Evolutionary conservation across 1,140 invertebrate species (phyloP), one percentile per base, ranked within the genome.

Genomic region (Physella acuta): DNA sequence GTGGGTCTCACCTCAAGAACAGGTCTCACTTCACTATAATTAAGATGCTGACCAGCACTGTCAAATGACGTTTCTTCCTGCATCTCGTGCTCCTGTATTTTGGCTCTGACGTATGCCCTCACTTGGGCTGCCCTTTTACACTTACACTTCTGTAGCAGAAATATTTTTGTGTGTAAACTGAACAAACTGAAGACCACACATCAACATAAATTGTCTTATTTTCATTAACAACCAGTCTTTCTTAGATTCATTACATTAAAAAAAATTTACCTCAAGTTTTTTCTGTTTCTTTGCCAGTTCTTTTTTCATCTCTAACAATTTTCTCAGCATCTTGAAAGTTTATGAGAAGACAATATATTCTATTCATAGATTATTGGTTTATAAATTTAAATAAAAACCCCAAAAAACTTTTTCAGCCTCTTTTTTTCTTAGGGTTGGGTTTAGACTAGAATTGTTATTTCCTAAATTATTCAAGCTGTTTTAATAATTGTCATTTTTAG

Each of bases 271-370:
- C 33, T 60, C 58, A 2, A 60, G 33, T 60, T 60, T 60, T 33
- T 36, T 60, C n/a, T 60, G 58, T 33, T 60, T 60, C 24, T 11
- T 34, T 31, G 4, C 24, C 11, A 36, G 3, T 36, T 60, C 58
- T 33, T 60, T 60, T 36, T 60, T 60, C 34, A 60, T 8, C 37
- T 60, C 58, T 20, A n/a, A 36, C 20, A 36, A 5, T 37, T 37
- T 60, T 11, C 37, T 5, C 24, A 36, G 34, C 31, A 60, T 60
- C 58, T 60, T 8, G 8, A 44, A 44, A 44, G n/a, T n/a, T n/a
- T n/a, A n/a, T n/a, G n/a, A n/a, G n/a, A n/a, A n/a, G n/a, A n/a
- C n/a, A n/a, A n/a, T n/a, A n/a, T n/a, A n/a, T n/a, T n/a, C n/a
- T n/a, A n/a, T n/a, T n/a, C n/a, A n/a, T n/a, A n/a, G n/a, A n/a